Evolutionary conservation across 2,113 vertebrate species (phyloP), one percentile per base, ranked within the genome.

Genomic region (Siniperca chuatsi): DNA sequence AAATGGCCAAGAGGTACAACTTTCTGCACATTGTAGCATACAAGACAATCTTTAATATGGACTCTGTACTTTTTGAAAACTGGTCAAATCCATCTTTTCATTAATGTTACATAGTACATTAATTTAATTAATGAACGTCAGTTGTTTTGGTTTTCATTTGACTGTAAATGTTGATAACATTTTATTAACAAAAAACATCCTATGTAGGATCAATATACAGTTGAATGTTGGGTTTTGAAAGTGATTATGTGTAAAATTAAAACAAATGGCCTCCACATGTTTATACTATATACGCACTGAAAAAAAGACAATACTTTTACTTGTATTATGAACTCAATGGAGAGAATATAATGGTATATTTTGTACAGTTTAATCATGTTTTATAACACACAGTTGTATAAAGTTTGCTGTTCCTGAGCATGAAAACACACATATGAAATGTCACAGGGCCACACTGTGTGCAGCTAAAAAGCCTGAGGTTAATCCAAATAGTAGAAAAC

Each of bases 401-500:
- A 46, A 66, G 35, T 42, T 48, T 54, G 11, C 33, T 68, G 70
- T 75, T 74, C 5, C 55, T 74, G 58, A 85, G 80, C 78, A 83
- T 85, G 75, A 83, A 87, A 78, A 69, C 46, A 76, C 42, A 42
- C 57, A 52, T 16, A 12, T 78, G 35, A 89, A 70, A 48, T 61
- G 75, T 85, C 69, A 76, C 52, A 60, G 69, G 25, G 50, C 18
- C 62, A 52, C 13, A 60, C 15, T 25, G 52, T 78, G 48, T 71
- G 71, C 55, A 65, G 60, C 55, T 48, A 1, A 78, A 66, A 20
- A n/a, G 29, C 60, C 75, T 55, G 79, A 73, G 74, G 87, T 80
- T 10, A 72, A 77, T 62, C 55, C 75, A 84, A 73, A 78, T 21
- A 75, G 23, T 52, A 33, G 46, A 81, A 86, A 92, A 94, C 93